Conservation (phyloP, 2,888 invertebrate species). For the Nymphalis polychloros region DNA sequence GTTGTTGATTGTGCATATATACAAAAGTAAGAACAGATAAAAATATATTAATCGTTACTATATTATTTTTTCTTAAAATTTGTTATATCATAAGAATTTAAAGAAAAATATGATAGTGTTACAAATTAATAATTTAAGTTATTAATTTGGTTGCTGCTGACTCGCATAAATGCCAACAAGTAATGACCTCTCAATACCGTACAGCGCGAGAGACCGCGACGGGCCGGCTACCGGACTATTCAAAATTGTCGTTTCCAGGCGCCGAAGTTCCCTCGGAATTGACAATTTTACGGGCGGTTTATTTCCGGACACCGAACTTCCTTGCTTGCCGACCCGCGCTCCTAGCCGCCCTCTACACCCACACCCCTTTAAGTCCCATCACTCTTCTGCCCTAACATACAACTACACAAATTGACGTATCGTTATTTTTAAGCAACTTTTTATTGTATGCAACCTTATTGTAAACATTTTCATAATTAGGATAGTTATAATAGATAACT, state of each 20-base stretch:
- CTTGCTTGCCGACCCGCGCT: conserved; percentile 66
- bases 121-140: too few relatives aligned
- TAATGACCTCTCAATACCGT: conserved; percentile 39
- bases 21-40: neutral
- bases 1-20: conserved; percentile 18
- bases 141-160: too few relatives aligned
- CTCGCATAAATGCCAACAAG: neutral
- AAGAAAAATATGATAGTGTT: too few relatives aligned
- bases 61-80: too few relatives aligned
- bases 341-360: conserved; percentile 49
- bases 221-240: conserved; percentile 44
- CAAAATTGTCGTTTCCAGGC: conserved; percentile 70
- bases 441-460: neutral
- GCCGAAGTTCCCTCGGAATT: conserved; percentile 80
- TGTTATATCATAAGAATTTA: too few relatives aligned
- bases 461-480: neutral
- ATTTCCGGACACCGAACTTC: conserved; percentile 82
- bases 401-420: conserved; percentile 28
- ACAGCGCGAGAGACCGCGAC: conserved; percentile 46
- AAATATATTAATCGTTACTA: neutral
- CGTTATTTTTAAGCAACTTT: conserved; percentile 21
- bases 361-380: conserved; percentile 56
- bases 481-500: too few relatives aligned
- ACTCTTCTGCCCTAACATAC: conserved; percentile 31
- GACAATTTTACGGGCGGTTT: conserved; percentile 87